Conservation (phyloP, 2,888 invertebrate genomes). For the Troides oblongomaculatus region DNA sequence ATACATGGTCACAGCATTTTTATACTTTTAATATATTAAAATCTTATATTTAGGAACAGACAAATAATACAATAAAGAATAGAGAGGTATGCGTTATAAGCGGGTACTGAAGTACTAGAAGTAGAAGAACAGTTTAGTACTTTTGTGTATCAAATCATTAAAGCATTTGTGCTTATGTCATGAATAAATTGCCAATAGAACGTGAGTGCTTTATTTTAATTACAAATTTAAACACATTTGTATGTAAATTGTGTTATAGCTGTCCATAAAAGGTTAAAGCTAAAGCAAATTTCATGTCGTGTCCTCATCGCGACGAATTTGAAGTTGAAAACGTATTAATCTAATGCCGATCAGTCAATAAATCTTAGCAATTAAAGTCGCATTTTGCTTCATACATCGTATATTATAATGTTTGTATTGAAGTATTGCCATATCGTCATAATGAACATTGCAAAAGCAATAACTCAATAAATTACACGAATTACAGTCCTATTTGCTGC, state of each 20-base stretch:
- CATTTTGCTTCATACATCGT: slow-evolving; percentile 9
- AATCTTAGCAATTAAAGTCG: slow-evolving; percentile 8
- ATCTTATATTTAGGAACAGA: no score
- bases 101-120: no score
- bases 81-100: no score
- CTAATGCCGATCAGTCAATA: slow-evolving; percentile 15
- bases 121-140: no score
- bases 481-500: background rate
- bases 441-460: slow-evolving; percentile 5
- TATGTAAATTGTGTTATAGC: slow-evolving; percentile 10
- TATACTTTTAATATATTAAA: no score
- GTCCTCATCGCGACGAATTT: background rate
- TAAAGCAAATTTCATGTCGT: slow-evolving; percentile 3
- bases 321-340: slow-evolving; percentile 2
- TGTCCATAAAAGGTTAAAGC: slow-evolving; percentile 8
- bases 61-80: no score
- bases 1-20: no score
- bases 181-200: slow-evolving; percentile 4
- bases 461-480: slow-evolving; percentile 2
- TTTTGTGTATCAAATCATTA: background rate
- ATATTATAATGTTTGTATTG: background rate
- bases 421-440: background rate
- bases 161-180: slow-evolving; percentile 6
- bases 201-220: slow-evolving; percentile 1
- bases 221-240: slow-evolving; percentile 16